phyloP scores from a whole-genome alignment of 2,888 invertebrate species.

The Nephrotoma flavescens region DNA sequence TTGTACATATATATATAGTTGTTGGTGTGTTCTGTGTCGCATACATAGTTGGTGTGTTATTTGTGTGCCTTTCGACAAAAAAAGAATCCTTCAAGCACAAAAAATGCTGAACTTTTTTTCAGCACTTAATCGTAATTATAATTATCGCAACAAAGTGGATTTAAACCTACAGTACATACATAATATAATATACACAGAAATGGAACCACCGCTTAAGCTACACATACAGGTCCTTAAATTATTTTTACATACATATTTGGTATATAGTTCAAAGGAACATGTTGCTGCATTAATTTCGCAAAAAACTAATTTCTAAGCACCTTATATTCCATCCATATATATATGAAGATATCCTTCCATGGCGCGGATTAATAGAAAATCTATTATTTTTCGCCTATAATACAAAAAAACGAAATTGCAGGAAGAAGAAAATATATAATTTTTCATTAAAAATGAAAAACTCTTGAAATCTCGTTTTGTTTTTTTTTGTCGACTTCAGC shows the following conservation, averaged over 20 bases:
- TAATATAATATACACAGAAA: background rate
- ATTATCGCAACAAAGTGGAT: background rate
- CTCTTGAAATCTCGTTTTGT: background rate
- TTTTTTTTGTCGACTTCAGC: background rate
- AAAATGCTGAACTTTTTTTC: background rate
- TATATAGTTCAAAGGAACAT: background rate
- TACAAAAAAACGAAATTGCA: background rate
- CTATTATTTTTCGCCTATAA: background rate
- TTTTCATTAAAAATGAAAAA: background rate
- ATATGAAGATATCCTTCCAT: too few species aligned
- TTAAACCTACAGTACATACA: background rate
- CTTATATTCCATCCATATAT: background rate
- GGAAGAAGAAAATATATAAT: background rate
- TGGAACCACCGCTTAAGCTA: background rate
- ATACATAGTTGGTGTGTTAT: background rate
- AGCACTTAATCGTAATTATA: background rate
- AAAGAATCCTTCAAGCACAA: background rate
- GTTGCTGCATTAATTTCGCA: background rate
- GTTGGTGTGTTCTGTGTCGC: background rate
- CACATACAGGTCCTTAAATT: background rate
- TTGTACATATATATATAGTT: background rate
- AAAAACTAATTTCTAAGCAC: background rate
- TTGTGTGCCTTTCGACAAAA: background rate
- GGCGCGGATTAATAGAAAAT: background rate
- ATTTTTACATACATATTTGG: background rate